A percentile compares a stretch with the other conserved stretches of the same genome.
Conservation (phyloP, 1,140 invertebrate genomes). For the Adoxophyes honmai region DNA sequence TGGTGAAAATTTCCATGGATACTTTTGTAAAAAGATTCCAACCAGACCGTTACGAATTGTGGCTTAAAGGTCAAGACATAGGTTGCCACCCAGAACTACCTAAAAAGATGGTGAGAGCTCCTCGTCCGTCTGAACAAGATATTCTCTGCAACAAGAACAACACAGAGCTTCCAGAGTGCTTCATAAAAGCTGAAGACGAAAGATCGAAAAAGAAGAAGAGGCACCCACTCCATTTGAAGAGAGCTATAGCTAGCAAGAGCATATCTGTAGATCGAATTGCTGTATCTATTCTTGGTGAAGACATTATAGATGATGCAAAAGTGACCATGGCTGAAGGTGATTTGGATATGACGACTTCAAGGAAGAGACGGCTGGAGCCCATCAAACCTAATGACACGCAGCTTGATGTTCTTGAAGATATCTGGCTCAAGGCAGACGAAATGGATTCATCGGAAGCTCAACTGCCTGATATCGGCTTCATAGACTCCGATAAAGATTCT, state of each 20-base stretch:
- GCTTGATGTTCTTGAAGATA: constrained; percentile 86
- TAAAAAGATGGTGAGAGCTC: constrained; percentile 83
- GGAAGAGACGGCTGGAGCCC: constrained; percentile 75
- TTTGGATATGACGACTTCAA: constrained; percentile 72
- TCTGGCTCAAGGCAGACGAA: constrained; percentile 89
- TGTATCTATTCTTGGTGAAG: constrained; percentile 71
- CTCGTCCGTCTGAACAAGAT: constrained; percentile 85
- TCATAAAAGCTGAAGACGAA: constrained; percentile 75
- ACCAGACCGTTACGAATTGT: constrained; percentile 87
- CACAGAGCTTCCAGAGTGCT: constrained; percentile 80
- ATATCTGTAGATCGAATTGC: constrained; percentile 72
- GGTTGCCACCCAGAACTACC: constrained; percentile 96
- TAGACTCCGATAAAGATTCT: constrained; percentile 68
- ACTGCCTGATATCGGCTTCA: constrained; percentile 65
- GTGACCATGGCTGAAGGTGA: constrained; percentile 75
- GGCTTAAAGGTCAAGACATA: constrained; percentile 88
- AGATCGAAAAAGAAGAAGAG: constrained; percentile 79
- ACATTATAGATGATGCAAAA: constrained; percentile 70
- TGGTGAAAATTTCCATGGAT: constrained; percentile 99
- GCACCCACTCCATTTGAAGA: constrained; percentile 80
- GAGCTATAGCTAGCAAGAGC: constrained; percentile 76
- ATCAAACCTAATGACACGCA: constrained; percentile 83
- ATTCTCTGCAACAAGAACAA: constrained; percentile 87
- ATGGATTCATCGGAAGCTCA: constrained; percentile 79
- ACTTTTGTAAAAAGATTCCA: constrained; percentile 97